phyloP scores from a whole-genome alignment of 2,888 invertebrate species.

The Coenonympha arcania region DNA sequence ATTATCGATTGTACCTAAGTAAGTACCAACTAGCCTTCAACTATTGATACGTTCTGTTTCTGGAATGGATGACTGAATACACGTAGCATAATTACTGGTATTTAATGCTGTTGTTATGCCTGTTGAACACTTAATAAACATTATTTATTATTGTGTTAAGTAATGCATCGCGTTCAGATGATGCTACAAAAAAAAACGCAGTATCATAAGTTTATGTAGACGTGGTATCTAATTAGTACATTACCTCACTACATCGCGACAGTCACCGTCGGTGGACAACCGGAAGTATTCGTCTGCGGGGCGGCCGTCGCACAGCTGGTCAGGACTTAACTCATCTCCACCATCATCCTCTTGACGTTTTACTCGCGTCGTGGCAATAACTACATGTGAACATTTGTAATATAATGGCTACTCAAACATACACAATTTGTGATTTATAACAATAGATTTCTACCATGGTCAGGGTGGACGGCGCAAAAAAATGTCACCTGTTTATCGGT shows the following conservation, averaged over 20 bases:
- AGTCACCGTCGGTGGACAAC: slow-evolving; percentile 86
- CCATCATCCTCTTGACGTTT: slow-evolving; percentile 81
- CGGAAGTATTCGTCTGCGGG: slow-evolving; percentile 95
- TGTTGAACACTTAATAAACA: no score
- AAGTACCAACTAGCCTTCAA: slow-evolving; percentile 30
- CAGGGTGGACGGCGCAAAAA: no score
- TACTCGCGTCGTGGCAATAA: slow-evolving; percentile 64
- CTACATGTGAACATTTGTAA: slow-evolving; percentile 41
- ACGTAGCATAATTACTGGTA: not conserved
- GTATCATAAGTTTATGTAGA: no score
- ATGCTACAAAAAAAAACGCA: no score
- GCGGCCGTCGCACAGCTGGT: slow-evolving; percentile 89
- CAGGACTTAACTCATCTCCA: slow-evolving; percentile 78
- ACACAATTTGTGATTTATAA: no score
- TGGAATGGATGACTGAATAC: slow-evolving; percentile 5
- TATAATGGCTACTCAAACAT: not conserved
- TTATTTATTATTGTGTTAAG: no score
- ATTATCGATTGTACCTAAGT: slow-evolving; percentile 22
- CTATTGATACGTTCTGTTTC: slow-evolving; percentile 19
- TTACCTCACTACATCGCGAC: slow-evolving; percentile 94
- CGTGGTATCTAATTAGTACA: slow-evolving; percentile 25
- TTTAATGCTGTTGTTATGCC: no score
- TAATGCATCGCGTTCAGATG: not conserved
- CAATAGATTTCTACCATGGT: no score
- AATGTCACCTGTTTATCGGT: no score